A percentile compares a stretch with the other conserved stretches of the same genome.
These are phyloP conservation scores for Mimachlamys varia DNA, from an alignment of 2,888 invertebrate genomes.

Conservation along the genomic window DNA sequence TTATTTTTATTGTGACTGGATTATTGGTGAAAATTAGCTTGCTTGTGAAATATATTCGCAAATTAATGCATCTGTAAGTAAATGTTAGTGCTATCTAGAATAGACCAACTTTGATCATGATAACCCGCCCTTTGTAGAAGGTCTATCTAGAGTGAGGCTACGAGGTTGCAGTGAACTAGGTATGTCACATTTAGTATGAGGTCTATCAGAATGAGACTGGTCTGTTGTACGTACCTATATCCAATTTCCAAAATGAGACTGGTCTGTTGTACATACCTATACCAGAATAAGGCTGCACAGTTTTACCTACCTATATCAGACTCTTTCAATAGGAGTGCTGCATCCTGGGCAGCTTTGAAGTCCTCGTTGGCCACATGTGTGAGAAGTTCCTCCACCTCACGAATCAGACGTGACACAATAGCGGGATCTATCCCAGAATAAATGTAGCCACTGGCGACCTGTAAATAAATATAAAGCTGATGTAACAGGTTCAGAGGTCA, in stretches of 20 bases:
- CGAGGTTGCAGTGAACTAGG: too few relatives aligned
- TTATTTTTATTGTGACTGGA: too few relatives aligned
- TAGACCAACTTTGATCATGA: too few relatives aligned
- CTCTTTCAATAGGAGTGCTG: constrained; percentile 51
- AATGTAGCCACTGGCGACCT: background rate
- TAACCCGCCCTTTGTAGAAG: too few relatives aligned
- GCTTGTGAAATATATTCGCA: too few relatives aligned
- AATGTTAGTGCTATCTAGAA: too few relatives aligned
- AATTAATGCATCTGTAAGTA: too few relatives aligned
- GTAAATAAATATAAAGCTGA: background rate
- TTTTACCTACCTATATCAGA: constrained; percentile 47
- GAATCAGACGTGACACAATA: constrained; percentile 47
- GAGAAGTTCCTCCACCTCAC: constrained; percentile 62
- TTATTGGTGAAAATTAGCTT: too few relatives aligned
- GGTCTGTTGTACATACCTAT: background rate
- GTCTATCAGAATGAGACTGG: too few relatives aligned
- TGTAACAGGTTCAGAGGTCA: too few relatives aligned
- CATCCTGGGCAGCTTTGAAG: constrained; percentile 58
- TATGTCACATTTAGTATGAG: background rate
- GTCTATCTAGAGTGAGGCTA: too few relatives aligned
- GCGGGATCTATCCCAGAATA: constrained; percentile 47
- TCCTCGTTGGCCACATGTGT: constrained; percentile 60
- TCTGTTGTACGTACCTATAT: background rate
- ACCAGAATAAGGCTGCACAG: too few relatives aligned
- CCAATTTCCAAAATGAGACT: background rate